These are phyloP conservation scores for Oncopeltus fasciatus DNA, from an alignment of 1,140 invertebrate genomes.

Conservation along the genomic window DNA sequence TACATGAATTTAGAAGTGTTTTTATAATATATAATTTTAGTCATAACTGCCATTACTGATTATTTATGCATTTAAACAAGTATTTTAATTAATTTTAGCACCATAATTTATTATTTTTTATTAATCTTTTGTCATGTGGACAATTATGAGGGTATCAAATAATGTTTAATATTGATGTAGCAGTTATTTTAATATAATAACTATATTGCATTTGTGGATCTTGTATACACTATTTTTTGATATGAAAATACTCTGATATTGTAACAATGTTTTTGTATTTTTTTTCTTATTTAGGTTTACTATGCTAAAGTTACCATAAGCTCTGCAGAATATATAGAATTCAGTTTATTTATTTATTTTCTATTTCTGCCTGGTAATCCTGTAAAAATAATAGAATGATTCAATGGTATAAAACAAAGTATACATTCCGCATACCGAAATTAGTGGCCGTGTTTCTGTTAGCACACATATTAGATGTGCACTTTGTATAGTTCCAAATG, in stretches of 20 bases:
- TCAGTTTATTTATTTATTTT: not conserved
- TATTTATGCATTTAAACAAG: no score
- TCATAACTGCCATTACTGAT: no score
- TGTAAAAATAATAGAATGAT: not conserved
- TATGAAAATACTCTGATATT: constrained; percentile 4
- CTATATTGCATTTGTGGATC: constrained; percentile 3
- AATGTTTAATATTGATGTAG: not conserved
- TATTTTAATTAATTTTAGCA: no score
- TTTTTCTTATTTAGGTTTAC: not conserved
- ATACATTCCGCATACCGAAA: not conserved
- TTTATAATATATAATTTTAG: no score
- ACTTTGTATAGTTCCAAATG: not conserved
- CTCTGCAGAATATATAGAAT: not conserved
- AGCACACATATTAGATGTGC: constrained; percentile 5
- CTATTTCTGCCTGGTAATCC: not conserved
- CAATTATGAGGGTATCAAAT: not conserved
- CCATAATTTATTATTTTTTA: not conserved
- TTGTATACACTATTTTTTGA: constrained; percentile 6
- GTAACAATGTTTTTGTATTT: not conserved
- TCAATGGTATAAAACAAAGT: not conserved
- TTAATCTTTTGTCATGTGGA: not conserved
- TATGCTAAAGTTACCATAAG: not conserved
- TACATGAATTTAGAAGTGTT: no score
- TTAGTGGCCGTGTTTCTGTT: not conserved
- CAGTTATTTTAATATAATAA: constrained; percentile 1